phyloP scores from a whole-genome alignment of 2,888 invertebrate species.

The Penaeus monodon region DNA sequence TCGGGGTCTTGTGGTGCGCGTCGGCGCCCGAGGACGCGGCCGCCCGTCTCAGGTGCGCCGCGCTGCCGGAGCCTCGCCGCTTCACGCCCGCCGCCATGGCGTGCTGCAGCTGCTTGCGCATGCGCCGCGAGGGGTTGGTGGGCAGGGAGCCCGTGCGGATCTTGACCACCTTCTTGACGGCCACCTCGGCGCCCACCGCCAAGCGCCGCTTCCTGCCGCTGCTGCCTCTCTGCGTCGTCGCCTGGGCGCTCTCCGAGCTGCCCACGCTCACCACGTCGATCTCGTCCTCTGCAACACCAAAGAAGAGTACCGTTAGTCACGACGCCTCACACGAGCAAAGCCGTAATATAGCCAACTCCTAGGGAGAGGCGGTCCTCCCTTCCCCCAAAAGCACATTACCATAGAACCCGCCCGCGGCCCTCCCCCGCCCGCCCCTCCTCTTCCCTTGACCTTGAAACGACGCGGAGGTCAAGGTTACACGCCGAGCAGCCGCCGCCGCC shows the following conservation, averaged over 20 bases:
- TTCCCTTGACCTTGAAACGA: too few relatives aligned
- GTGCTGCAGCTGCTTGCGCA: conserved; percentile 23
- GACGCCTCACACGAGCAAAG: too few relatives aligned
- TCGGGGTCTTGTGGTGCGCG: not conserved
- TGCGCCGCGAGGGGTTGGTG: not conserved
- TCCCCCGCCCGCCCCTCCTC: not conserved
- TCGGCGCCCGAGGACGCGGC: too few relatives aligned
- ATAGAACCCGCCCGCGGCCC: not conserved
- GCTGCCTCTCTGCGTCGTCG: not conserved
- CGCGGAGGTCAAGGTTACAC: too few relatives aligned
- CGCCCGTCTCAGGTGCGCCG: not conserved
- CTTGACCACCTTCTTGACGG: conserved; percentile 16
- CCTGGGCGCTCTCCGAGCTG: conserved; percentile 36
- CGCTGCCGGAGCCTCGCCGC: not conserved
- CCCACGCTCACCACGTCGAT: conserved; percentile 56
- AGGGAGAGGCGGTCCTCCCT: too few relatives aligned
- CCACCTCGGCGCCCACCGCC: not conserved
- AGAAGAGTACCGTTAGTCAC: not conserved
- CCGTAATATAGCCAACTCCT: too few relatives aligned
- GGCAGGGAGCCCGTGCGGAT: conserved; percentile 5
- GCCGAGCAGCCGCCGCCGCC: too few relatives aligned
- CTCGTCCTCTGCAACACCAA: conserved; percentile 42
- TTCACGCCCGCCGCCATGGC: conserved; percentile 15
- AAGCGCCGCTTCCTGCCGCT: not conserved
- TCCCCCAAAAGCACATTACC: too few relatives aligned